Percentiles rank a stretch among this genome's conserved stretches.
phyloP scores from a whole-genome alignment of 2,797 vertebrate genomes.

The Muscicapa comitata region DNA sequence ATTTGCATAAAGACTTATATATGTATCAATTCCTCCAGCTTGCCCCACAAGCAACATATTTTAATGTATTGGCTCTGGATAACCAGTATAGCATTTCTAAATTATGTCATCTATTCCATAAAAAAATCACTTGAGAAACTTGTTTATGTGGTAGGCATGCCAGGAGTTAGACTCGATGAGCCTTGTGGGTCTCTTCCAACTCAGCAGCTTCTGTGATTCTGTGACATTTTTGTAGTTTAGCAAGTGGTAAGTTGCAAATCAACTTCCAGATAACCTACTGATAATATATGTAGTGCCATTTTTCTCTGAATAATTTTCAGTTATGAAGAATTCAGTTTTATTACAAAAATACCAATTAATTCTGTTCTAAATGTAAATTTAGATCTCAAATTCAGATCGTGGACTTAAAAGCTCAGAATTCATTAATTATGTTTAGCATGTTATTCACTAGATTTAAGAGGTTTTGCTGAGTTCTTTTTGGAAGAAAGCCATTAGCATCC shows the following conservation, averaged over 20 bases:
- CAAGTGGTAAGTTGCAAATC: background rate
- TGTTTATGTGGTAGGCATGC: background rate
- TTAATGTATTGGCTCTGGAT: background rate
- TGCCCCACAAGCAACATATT: background rate
- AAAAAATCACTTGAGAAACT: background rate
- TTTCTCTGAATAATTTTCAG: background rate
- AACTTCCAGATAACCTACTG: background rate
- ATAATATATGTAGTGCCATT: background rate
- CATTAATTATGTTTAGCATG: background rate
- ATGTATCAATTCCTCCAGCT: background rate
- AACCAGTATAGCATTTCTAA: background rate
- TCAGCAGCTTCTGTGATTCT: background rate
- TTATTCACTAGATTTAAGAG: background rate
- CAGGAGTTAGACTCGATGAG: background rate
- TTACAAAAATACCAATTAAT: constrained; percentile 13
- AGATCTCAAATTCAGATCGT: background rate
- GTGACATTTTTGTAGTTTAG: background rate
- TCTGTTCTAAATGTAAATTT: constrained; percentile 2
- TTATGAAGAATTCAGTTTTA: background rate
- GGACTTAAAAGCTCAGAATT: background rate
- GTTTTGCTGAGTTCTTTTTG: background rate
- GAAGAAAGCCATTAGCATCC: background rate
- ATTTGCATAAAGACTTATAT: background rate
- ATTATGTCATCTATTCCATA: background rate
- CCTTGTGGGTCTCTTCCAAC: background rate